Conservation (phyloP, 2,888 invertebrate genomes). For the Lithophane semibrunnea region DNA sequence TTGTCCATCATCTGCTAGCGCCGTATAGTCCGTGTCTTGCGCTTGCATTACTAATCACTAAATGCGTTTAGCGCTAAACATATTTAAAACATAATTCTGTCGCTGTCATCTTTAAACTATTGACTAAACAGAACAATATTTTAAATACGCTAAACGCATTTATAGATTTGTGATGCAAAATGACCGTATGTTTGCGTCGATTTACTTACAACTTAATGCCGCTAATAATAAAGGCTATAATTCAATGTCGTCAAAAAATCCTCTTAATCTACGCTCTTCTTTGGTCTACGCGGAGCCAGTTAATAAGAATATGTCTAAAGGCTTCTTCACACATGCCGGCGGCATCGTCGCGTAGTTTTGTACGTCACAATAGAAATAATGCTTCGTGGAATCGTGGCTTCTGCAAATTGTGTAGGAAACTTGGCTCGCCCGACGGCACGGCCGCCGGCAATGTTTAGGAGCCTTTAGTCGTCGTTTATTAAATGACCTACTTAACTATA, state of each 20-base stretch:
- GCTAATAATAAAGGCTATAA: neutral
- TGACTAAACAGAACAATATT: neutral
- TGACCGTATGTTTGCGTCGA: neutral
- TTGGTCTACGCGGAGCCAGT: slow-evolving; percentile 11
- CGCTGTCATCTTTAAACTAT: neutral
- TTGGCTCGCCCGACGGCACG: neutral
- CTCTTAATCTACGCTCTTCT: neutral
- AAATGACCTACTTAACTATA: neutral
- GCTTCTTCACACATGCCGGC: neutral
- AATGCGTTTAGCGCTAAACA: neutral
- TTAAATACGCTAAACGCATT: neutral
- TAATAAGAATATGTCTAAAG: neutral
- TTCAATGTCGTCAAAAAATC: neutral
- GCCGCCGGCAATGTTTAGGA: too few relatives aligned
- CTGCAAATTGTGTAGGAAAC: neutral
- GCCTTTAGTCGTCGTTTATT: neutral
- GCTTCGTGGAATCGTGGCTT: neutral
- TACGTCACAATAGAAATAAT: neutral
- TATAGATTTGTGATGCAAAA: too few relatives aligned
- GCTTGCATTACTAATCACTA: neutral
- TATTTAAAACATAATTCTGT: neutral
- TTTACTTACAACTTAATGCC: neutral
- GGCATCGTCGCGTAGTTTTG: neutral
- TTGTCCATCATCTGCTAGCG: too few relatives aligned
- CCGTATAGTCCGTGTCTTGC: neutral